A percentile compares a stretch with the other conserved stretches of the same genome.
Conservation (phyloP, 2,888 invertebrate species). For the Ectemnius cavifrons region DNA sequence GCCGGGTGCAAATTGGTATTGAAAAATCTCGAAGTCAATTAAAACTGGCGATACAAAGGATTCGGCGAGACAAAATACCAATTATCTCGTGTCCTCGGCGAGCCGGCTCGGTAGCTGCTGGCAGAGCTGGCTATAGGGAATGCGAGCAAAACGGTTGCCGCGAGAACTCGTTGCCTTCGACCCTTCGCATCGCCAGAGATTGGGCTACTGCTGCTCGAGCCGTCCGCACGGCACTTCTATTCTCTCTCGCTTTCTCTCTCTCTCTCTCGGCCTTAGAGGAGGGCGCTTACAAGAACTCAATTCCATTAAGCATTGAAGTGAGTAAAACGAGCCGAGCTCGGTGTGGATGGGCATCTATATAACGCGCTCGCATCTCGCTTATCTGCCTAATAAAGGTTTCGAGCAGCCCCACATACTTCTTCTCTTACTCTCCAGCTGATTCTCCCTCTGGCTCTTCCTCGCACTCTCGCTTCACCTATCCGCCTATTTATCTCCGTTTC, state of each 20-base stretch:
- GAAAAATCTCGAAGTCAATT: constrained; percentile 72
- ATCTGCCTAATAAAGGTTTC: constrained; percentile 72
- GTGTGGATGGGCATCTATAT: constrained; percentile 68
- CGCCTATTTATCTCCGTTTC: constrained; percentile 2
- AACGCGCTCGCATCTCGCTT: constrained; percentile 71
- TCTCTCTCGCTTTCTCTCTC: too few species aligned
- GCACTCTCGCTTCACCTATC: constrained; percentile 25
- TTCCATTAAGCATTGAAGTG: constrained; percentile 74
- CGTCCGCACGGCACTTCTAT: background rate
- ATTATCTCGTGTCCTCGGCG: constrained; percentile 67
- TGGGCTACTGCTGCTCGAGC: constrained; percentile 28
- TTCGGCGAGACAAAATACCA: constrained; percentile 73
- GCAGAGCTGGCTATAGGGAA: background rate
- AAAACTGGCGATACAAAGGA: constrained; percentile 70
- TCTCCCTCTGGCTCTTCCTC: background rate
- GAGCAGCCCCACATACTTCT: constrained; percentile 17
- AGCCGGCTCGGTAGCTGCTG: constrained; percentile 10
- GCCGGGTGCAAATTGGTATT: constrained; percentile 66
- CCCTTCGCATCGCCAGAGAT: constrained; percentile 44
- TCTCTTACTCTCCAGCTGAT: constrained; percentile 18
- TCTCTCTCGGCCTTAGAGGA: background rate
- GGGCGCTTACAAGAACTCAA: constrained; percentile 71
- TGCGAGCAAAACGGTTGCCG: constrained; percentile 20
- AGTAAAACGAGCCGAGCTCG: constrained; percentile 70
- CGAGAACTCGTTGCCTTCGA: constrained; percentile 24